Conservation (phyloP, 1,140 invertebrate species). For the Neodiprion lecontei region DNA sequence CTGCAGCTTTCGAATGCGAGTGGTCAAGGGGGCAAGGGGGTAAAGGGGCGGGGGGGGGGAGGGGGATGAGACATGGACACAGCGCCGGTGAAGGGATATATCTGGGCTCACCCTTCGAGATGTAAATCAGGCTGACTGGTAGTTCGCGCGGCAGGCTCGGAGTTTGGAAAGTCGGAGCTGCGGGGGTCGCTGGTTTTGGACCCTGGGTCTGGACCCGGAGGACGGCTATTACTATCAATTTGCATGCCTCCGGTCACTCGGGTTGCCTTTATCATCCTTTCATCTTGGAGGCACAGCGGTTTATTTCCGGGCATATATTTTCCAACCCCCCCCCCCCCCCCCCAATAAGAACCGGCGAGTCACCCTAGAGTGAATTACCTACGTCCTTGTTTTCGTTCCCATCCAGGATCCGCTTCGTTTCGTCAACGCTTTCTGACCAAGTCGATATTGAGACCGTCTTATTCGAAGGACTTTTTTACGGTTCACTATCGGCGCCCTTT, state of each 20-base stretch:
- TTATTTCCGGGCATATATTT: constrained; percentile 44
- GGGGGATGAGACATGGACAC: not conserved
- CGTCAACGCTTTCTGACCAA: not conserved
- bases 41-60: not conserved
- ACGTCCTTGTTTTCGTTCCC: not conserved
- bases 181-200: constrained; percentile 10
- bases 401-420: not conserved
- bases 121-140: not conserved
- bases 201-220: constrained; percentile 25
- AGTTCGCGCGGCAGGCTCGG: not conserved
- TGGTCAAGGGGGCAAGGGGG: not conserved
- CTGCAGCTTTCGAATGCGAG: not conserved
- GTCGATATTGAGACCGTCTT: constrained; percentile 4
- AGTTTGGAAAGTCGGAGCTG: not conserved
- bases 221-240: constrained; percentile 46
- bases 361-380: not conserved
- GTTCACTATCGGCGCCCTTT: not conserved
- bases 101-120: not conserved
- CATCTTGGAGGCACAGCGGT: constrained; percentile 39
- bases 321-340: constrained; percentile 37
- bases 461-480: not conserved
- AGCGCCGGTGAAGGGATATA: not conserved
- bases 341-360: constrained; percentile 16
- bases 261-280: constrained; percentile 43
- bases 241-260: constrained; percentile 47